Evolutionary conservation across 2,888 invertebrate species (phyloP), one percentile per base, ranked within the genome.

Genomic region (Mesorhabditis belari): DNA sequence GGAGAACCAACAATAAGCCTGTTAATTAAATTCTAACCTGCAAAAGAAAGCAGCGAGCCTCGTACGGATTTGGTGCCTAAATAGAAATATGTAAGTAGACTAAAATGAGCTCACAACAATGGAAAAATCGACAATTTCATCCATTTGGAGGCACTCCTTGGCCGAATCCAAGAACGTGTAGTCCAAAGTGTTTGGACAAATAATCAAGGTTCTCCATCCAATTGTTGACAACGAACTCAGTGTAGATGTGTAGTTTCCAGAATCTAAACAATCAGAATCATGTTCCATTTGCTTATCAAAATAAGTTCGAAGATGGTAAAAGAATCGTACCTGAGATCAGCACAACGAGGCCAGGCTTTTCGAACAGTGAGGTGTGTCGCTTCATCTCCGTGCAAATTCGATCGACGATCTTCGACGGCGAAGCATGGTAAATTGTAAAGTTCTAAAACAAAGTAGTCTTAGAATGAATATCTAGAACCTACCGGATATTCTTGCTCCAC

Each of bases 101-200:
- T n/a, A n/a, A n/a, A n/a, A n/a, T n/a, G n/a, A n/a, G n/a, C n/a
- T n/a, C n/a, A n/a, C n/a, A n/a, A n/a, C n/a, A n/a, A n/a, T n/a
- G n/a, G n/a, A n/a, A n/a, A n/a, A 35, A n/a, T 35, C 44, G 12
- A 35, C 12, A 9, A 35, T 17, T n/a, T 35, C 51, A 17, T 53
- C 54, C 49, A 60, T 26, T 19, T 25, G 35, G 21, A 60, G 44
- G 21, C 51, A 6, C 23, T 55, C 54, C 9, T 21, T 27, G 17
- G 60, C 55, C 9, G 49, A 21, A 12, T 50, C 56, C 21, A 27
- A 17, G 23, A 60, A 57, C 3, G 28, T 25, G 23, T 2, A 4
- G 25, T 52, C 52, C 4, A 53, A 12, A 5, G 26, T 26, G 9
- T 56, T 44, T 3, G 61, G 57, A 24, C 57, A 49, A 27, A 61